These are phyloP conservation scores for Periphyllus acericola DNA, from an alignment of 2,888 invertebrate genomes.

Conservation along the genomic window DNA sequence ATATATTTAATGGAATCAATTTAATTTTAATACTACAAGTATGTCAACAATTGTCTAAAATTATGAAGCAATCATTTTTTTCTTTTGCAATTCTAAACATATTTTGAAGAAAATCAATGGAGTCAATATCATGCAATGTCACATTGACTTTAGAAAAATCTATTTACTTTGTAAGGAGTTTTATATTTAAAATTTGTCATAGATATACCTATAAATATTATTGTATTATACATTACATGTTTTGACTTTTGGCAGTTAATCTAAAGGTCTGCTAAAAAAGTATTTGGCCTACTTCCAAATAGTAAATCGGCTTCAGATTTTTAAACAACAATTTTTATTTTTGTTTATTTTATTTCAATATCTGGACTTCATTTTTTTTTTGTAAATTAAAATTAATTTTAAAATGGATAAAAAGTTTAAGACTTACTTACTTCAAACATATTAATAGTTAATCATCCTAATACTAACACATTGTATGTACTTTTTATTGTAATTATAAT, in stretches of 20 bases:
- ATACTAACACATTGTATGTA: too few relatives aligned
- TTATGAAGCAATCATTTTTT: too few relatives aligned
- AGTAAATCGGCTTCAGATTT: constrained; percentile 19
- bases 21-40: too few relatives aligned
- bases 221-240: constrained; percentile 13
- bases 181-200: constrained; percentile 34
- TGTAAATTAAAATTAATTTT: background rate
- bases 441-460: too few relatives aligned
- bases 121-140: constrained; percentile 25
- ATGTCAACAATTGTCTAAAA: too few relatives aligned
- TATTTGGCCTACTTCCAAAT: constrained; percentile 25
- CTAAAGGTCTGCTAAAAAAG: constrained; percentile 40
- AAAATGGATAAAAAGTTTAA: background rate
- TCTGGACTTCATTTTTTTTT: background rate
- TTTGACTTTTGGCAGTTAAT: constrained; percentile 39
- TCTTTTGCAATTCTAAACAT: background rate
- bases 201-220: constrained; percentile 1
- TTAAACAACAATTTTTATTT: background rate
- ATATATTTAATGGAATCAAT: background rate
- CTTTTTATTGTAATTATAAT: too few relatives aligned
- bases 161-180: constrained; percentile 28
- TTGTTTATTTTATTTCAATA: constrained; percentile 16
- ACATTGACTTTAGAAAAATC: constrained; percentile 10
- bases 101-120: background rate
- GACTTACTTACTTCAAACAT: background rate